These are phyloP conservation scores for Aphidius colemani DNA, from an alignment of 2,888 invertebrate genomes.

Conservation along the genomic window DNA sequence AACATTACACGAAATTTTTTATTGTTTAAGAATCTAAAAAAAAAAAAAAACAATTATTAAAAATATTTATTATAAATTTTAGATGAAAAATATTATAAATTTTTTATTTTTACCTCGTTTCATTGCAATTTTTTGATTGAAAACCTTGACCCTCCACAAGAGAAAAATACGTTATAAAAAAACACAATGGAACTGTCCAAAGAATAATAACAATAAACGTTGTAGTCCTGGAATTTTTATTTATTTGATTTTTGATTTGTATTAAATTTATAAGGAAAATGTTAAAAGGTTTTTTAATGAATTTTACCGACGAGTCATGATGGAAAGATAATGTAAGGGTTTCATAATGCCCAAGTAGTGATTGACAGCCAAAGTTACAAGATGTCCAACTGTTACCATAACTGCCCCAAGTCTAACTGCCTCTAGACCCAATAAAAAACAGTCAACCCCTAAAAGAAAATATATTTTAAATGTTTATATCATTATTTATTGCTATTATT, in stretches of 20 bases:
- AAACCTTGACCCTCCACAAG: conserved; percentile 61
- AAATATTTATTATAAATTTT: neutral
- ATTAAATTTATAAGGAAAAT: neutral
- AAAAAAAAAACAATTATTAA: too few species aligned
- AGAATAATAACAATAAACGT: conserved; percentile 62
- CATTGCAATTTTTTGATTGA: conserved; percentile 45
- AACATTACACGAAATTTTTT: conserved; percentile 62
- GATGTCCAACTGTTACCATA: conserved; percentile 68
- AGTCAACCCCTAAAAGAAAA: conserved; percentile 35
- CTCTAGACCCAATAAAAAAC: conserved; percentile 56
- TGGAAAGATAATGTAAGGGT: conserved; percentile 69
- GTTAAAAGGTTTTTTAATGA: neutral
- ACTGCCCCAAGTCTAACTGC: conserved; percentile 65
- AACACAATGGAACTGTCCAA: conserved; percentile 65
- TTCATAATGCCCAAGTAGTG: conserved; percentile 70
- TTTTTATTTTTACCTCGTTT: conserved; percentile 29
- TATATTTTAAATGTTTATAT: neutral
- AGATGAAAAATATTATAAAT: neutral
- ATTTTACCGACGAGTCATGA: conserved; percentile 60
- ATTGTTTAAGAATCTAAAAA: conserved; percentile 57
- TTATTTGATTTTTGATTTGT: neutral
- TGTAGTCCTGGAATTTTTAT: conserved; percentile 54
- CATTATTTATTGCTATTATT: neutral
- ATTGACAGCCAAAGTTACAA: conserved; percentile 68
- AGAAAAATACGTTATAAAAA: conserved; percentile 63